Evolutionary conservation across 64 coral and sea anemone genomes (phyloP).

Genomic region (Montipora sp.): DNA sequence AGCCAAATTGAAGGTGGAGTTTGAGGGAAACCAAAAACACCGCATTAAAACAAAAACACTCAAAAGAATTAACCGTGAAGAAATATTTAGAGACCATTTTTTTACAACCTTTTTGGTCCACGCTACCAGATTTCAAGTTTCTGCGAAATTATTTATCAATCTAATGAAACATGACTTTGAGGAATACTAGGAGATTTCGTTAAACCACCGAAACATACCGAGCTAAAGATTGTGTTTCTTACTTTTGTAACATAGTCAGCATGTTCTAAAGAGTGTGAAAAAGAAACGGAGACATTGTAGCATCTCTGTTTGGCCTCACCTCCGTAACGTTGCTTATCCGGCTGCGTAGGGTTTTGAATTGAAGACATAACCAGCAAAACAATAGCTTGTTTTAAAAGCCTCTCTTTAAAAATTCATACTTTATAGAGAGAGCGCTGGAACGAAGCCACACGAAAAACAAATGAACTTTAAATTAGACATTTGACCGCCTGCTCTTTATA

Average conservation of each 20-base stretch:
- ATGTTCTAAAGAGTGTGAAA: too few relatives aligned
- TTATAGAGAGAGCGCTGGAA: slow-evolving; percentile 10
- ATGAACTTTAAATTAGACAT: background rate
- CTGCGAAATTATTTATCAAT: too few relatives aligned
- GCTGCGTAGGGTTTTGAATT: slow-evolving; percentile 8
- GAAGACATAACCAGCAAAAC: slow-evolving; percentile 38
- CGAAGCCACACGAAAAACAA: slow-evolving; percentile 39
- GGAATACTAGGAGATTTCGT: too few relatives aligned
- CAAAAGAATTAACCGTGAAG: background rate
- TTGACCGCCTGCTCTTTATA: background rate
- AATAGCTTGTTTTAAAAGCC: slow-evolving; percentile 28
- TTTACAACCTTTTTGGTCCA: background rate
- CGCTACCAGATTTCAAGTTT: too few relatives aligned
- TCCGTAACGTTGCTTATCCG: background rate
- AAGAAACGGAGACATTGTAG: too few relatives aligned
- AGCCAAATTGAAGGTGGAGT: background rate
- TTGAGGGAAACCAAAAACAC: background rate
- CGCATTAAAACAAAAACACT: background rate
- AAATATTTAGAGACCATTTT: background rate
- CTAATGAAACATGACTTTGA: too few relatives aligned
- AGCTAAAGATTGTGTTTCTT: too few relatives aligned
- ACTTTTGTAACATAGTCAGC: too few relatives aligned
- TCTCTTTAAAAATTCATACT: slow-evolving; percentile 51
- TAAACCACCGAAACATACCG: too few relatives aligned
- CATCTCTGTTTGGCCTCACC: background rate